A percentile compares a stretch with the other conserved stretches of the same genome.
phyloP scores from a whole-genome alignment of 2,888 invertebrate species.

The Amphimallon solstitiale region DNA sequence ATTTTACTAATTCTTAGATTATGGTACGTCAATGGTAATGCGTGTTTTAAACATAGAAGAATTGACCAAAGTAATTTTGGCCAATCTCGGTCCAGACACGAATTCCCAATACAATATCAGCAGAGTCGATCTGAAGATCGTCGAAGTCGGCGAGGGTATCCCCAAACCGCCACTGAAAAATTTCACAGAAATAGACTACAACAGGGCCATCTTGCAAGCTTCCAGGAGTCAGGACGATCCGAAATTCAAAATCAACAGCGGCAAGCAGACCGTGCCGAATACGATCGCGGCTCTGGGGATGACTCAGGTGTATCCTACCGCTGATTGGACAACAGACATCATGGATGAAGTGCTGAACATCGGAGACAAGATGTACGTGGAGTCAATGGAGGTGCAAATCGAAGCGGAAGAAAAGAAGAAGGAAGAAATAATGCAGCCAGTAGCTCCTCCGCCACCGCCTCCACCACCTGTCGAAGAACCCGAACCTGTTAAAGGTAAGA shows the following conservation, averaged over 20 bases:
- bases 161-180: constrained; percentile 60
- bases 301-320: constrained; percentile 54
- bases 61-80: constrained; percentile 57
- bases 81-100: constrained; percentile 55
- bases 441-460: not conserved
- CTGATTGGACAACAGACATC: constrained; percentile 54
- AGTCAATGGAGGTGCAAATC: constrained; percentile 50
- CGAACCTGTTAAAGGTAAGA: constrained; percentile 5
- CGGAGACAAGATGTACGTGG: constrained; percentile 55
- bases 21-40: constrained; percentile 62
- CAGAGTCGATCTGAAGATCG: constrained; percentile 51
- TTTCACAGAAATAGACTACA: constrained; percentile 59
- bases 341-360: constrained; percentile 57
- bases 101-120: constrained; percentile 57
- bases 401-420: constrained; percentile 45
- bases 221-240: constrained; percentile 50
- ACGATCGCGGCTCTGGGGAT: constrained; percentile 56
- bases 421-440: constrained; percentile 36
- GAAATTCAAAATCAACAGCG: constrained; percentile 51
- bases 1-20: constrained; percentile 46
- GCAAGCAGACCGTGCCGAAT: constrained; percentile 59
- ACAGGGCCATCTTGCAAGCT: constrained; percentile 60
- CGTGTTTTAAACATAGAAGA: constrained; percentile 56
- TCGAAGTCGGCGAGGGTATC: constrained; percentile 53
- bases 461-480: constrained; percentile 1